Conservation (phyloP, 2,888 invertebrate species). For the Laspeyria flexula region DNA sequence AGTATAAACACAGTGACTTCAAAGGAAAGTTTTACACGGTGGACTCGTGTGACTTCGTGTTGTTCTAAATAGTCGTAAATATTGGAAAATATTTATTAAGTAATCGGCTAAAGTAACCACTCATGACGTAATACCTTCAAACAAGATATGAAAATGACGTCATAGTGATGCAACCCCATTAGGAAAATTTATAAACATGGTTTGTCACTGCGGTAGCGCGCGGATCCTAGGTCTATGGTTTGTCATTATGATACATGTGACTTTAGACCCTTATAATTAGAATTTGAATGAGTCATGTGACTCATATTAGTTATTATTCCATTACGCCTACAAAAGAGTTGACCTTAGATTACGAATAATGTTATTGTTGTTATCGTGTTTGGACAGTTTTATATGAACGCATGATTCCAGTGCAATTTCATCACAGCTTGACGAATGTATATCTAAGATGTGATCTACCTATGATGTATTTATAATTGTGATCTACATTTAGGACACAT, state of each 20-base stretch:
- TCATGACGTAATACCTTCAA: not conserved
- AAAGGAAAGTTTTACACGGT: not conserved
- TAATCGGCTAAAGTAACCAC: not conserved
- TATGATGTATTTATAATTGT: too few relatives aligned
- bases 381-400: too few relatives aligned
- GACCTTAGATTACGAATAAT: not conserved
- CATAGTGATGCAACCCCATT: constrained; percentile 3
- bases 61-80: not conserved
- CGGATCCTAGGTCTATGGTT: too few relatives aligned
- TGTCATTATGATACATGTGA: not conserved
- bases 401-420: too few relatives aligned
- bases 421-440: too few relatives aligned
- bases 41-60: too few relatives aligned
- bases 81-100: not conserved
- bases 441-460: too few relatives aligned
- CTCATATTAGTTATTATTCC: not conserved
- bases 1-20: too few relatives aligned
- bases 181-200: constrained; percentile 2
- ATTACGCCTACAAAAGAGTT: not conserved
- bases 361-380: not conserved
- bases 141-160: not conserved
- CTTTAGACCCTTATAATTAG: constrained; percentile 8
- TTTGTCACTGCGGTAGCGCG: not conserved
- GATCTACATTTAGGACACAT: too few relatives aligned
- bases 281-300: constrained; percentile 4